phyloP scores from a whole-genome alignment of 2,797 vertebrate species.

The Sebastes wilsoni region DNA sequence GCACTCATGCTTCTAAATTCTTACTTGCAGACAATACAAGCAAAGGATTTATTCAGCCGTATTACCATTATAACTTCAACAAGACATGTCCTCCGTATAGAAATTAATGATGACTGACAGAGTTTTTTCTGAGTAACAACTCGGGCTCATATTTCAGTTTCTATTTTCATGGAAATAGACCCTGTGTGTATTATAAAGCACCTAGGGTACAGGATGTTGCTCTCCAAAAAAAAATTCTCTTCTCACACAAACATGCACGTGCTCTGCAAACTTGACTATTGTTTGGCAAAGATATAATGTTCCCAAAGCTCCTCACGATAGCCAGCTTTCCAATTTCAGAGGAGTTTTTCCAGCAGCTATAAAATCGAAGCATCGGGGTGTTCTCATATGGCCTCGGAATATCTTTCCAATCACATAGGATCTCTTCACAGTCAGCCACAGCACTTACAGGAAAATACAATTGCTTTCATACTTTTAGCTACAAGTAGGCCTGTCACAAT shows the following conservation, averaged over 20 bases:
- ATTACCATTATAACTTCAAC: constrained; percentile 24
- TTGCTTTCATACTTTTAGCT: neutral
- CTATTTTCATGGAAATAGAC: constrained; percentile 38
- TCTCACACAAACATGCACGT: neutral
- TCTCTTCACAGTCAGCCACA: neutral
- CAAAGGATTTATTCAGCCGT: constrained; percentile 34
- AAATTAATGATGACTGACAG: constrained; percentile 41
- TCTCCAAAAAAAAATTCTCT: constrained; percentile 8
- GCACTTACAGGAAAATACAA: neutral
- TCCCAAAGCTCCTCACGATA: neutral
- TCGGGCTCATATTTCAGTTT: constrained; percentile 19
- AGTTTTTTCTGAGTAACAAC: constrained; percentile 20
- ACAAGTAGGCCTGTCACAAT: neutral
- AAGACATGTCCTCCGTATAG: neutral
- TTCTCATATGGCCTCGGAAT: neutral
- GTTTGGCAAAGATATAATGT: constrained; percentile 14
- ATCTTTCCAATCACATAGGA: neutral
- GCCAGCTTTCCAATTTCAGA: neutral
- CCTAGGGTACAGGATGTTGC: neutral
- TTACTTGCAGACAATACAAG: constrained; percentile 30
- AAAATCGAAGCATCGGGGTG: neutral
- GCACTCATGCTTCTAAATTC: constrained; percentile 28
- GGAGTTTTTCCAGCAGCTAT: neutral
- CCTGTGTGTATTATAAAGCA: neutral
- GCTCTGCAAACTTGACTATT: constrained; percentile 8